phyloP scores from a whole-genome alignment of 2,888 invertebrate genomes.

The Masnerella sp. region DNA sequence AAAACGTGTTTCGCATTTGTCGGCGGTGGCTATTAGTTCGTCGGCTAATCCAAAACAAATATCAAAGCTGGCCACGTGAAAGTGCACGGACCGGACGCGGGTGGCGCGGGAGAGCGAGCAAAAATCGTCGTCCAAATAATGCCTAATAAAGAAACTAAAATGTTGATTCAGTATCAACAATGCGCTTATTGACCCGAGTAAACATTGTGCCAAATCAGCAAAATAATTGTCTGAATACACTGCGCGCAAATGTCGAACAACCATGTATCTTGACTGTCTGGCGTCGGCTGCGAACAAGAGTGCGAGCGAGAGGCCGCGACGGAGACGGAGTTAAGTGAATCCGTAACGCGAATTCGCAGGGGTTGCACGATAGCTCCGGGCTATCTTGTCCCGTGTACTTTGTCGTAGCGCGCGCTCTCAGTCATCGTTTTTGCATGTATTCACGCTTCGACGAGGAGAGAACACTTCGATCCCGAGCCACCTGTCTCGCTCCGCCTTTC shows the following conservation, averaged over 20 bases:
- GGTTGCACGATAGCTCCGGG: conserved; percentile 71
- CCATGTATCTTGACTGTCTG: conserved; percentile 48
- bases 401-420: conserved; percentile 55
- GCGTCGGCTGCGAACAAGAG: conserved; percentile 24
- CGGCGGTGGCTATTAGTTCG: conserved; percentile 6
- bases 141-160: conserved; percentile 49
- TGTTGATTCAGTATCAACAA: conserved; percentile 52
- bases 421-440: conserved; percentile 60
- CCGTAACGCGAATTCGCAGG: conserved; percentile 69
- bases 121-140: conserved; percentile 36
- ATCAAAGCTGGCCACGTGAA: conserved; percentile 18
- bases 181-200: conserved; percentile 47
- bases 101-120: too few species aligned
- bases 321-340: conserved; percentile 69
- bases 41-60: conserved; percentile 39
- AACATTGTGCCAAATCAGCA: conserved; percentile 53
- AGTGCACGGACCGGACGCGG: conserved; percentile 9
- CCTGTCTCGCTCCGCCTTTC: conserved; percentile 22
- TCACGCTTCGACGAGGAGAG: conserved; percentile 50
- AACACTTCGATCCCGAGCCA: conserved; percentile 34
- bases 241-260: conserved; percentile 51
- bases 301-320: conserved; percentile 15
- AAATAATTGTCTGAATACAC: conserved; percentile 52
- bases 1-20: conserved; percentile 6
- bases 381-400: conserved; percentile 65